Base-by-base conservation (phyloP, 1,140 invertebrate species). In the Drosophila watanabei region DNA sequence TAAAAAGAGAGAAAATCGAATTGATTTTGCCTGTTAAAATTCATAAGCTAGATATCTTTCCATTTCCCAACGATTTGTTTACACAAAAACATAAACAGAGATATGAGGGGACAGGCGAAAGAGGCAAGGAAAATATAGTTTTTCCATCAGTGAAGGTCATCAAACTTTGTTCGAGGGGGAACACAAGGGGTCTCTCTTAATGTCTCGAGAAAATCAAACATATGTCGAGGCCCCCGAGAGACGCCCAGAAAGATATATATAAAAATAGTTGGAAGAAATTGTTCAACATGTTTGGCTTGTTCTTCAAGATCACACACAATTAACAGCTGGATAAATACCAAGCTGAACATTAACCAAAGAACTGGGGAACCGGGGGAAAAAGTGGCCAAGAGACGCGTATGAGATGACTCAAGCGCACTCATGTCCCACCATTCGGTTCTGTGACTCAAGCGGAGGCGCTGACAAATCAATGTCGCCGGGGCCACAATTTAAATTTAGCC, bases 261-360 rank as follows among this genome's bases (percentile, higher is more conserved):
- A 82, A 70, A 84, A 88, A 80, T 75, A 88, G 80, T 88, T 80
- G 76, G 56, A 60, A 51, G 46, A 73, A 43, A 61, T 51, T 73
- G 68, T 72, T 73, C 65, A 72, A 49, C 65, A 71, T 72, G 70
- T 72, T 71, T 72, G 70, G 70, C 54, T 43, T 73, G 70, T 72
- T 61, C 68, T 51, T 73, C 69, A 72, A 73, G 68, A 61, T 79
- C 76, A 57, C 64, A 49, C 73, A 89, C 85, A 88, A 89, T 88
- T 90, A 89, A 89, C 86, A 88, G 85, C 85, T 88, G 85, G 72
- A 89, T 89, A 85, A 89, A 88, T 90, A 88, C 54, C 45, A 37
- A 49, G 64, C 35, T 57, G 54, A 54, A 54, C 66, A 70, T 52
- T 63, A 57, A 63, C 61, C 59, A 45, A 39, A 51, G 28, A 28